A percentile compares a stretch with the other conserved stretches of the same genome.
Evolutionary conservation across 2,113 vertebrate genomes (phyloP).

Genomic region (Prietella phreatophila): DNA sequence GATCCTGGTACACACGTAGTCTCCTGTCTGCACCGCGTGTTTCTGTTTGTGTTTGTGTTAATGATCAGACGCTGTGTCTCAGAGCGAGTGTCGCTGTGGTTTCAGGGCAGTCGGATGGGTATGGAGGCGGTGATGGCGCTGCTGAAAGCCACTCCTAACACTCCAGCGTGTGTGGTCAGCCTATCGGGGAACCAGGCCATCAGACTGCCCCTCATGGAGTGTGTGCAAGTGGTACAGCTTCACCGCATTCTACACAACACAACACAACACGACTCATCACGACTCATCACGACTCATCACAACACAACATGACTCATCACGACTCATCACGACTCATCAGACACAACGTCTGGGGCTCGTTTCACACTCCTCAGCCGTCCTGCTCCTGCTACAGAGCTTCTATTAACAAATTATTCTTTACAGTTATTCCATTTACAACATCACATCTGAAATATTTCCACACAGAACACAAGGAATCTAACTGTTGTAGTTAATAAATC

Average conservation of each 20-base stretch:
- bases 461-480: too few relatives aligned
- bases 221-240: conserved; percentile 87
- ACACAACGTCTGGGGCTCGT: neutral
- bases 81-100: neutral
- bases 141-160: conserved; percentile 87
- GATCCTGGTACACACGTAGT: conserved; percentile 74
- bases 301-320: too few relatives aligned
- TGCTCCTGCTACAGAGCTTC: too few relatives aligned
- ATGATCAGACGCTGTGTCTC: neutral
- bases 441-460: too few relatives aligned
- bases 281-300: neutral
- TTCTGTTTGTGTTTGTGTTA: neutral
- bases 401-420: too few relatives aligned
- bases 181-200: conserved; percentile 92
- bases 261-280: neutral
- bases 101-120: conserved; percentile 91
- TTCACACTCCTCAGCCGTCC: neutral
- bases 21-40: too few relatives aligned
- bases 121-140: conserved; percentile 94
- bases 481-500: too few relatives aligned
- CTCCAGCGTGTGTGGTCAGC: conserved; percentile 90
- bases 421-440: too few relatives aligned
- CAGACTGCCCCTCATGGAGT: conserved; percentile 94
- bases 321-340: too few relatives aligned
- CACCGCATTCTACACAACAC: neutral